Conservation (phyloP, 1,140 invertebrate genomes). For the Ostrea edulis region DNA sequence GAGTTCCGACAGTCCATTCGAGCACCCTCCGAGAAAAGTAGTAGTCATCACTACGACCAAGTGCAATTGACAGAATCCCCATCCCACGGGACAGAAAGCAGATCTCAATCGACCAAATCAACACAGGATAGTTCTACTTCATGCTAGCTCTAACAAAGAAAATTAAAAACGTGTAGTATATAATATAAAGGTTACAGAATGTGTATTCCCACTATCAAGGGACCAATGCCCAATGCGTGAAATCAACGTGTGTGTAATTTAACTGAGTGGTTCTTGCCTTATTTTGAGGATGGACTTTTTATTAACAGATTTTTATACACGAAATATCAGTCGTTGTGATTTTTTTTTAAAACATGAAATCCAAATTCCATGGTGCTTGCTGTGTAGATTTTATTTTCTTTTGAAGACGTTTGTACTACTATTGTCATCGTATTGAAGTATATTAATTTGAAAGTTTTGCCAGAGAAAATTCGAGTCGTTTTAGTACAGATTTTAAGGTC, state of each 20-base stretch:
- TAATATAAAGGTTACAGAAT: not conserved
- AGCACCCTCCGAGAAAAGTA: slow-evolving; percentile 20
- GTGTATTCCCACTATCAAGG: not conserved
- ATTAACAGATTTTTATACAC: not conserved
- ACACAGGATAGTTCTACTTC: slow-evolving; percentile 1
- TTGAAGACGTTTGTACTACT: not conserved
- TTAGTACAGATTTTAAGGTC: too few relatives aligned
- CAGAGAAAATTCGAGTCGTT: too few relatives aligned
- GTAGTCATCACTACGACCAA: slow-evolving; percentile 11
- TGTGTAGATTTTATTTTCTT: not conserved
- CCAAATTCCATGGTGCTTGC: slow-evolving; percentile 1
- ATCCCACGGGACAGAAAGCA: not conserved
- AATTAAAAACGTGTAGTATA: not conserved
- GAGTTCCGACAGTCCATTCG: slow-evolving; percentile 30
- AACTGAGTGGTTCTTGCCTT: not conserved
- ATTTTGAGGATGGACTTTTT: not conserved
- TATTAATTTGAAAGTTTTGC: too few relatives aligned
- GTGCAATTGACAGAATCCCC: slow-evolving; percentile 31
- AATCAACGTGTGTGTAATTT: not conserved
- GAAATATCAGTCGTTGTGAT: not conserved
- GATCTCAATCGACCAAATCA: slow-evolving; percentile 18
- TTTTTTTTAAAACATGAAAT: not conserved
- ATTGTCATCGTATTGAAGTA: not conserved
- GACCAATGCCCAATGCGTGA: not conserved
- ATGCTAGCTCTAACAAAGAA: not conserved